Base-by-base conservation (phyloP, 2,113 vertebrate genomes). In the Nycticorax nycticorax region DNA sequence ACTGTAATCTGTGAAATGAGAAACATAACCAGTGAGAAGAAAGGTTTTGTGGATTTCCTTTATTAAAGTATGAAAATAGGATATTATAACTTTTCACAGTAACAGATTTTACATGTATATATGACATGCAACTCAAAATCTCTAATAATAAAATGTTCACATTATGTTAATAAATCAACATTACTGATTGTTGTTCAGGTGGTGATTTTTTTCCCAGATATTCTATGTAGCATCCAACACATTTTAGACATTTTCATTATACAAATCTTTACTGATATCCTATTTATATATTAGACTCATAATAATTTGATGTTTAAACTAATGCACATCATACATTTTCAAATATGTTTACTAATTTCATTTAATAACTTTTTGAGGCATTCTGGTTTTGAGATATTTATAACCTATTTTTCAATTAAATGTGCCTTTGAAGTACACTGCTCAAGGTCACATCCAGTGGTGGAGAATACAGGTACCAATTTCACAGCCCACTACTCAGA, bases 401-500 rank as follows among this genome's bases (percentile, higher is more conserved):
- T 55, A 76, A 60, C 3, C 1, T 56, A 13, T 52, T 92, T 88
- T 84, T 92, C 71, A 85, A 35, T 47, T 81, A 82, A 85, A 85
- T 33, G 15, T 75, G 10, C 5, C 15, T 85, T 76, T 79, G 53
- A 72, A 75, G 69, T 55, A 59, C 4, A 43, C 19, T 39, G 12
- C 7, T 82, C 33, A 90, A 88, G 82, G 71, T 94, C 85, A 85
- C 23, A 64, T 75, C 18, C 37, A 56, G 17, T 33, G 28, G 33
- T 88, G 9, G 14, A 85, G 37, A 85, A 90, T 60, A 64, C 3
- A 60, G 35, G 8, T 85, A 55, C 43, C 57, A 90, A 85, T 94
- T 94, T 92, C 92, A 96, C 63, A 94, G 92, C 45, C 74, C 53
- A 68, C 66, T 88, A 90, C 69, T 90, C 78, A 60, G 71, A 88